Evolutionary conservation across 2,888 invertebrate species (phyloP).

Genomic region (Laothoe populi): DNA sequence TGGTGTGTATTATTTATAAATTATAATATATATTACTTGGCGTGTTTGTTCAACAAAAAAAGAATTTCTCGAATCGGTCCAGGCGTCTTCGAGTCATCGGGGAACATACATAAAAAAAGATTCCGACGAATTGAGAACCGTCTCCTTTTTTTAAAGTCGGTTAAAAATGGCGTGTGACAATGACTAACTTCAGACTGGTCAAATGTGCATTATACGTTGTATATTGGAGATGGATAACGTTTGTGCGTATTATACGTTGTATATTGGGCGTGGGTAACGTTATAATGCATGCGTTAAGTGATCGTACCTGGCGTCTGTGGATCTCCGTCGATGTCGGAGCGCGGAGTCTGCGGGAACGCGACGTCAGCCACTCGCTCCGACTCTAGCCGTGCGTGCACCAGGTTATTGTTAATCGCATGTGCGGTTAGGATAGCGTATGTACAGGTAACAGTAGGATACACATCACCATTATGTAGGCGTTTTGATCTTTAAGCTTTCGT

Average conservation of each 20-base stretch:
- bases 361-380: conserved; percentile 55
- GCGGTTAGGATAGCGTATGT: conserved; percentile 9
- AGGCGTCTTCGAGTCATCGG: too few species aligned
- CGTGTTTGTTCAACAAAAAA: too few species aligned
- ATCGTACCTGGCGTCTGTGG: conserved; percentile 71
- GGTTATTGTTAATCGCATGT: conserved; percentile 21
- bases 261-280: not conserved
- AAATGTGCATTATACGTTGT: too few species aligned
- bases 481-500: not conserved
- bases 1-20: too few species aligned
- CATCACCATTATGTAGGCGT: not conserved
- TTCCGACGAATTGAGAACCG: too few species aligned
- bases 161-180: too few species aligned
- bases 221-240: too few species aligned
- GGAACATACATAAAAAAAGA: too few species aligned
- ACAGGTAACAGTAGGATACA: not conserved
- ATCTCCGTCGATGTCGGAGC: conserved; percentile 54
- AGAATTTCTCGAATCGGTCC: too few species aligned
- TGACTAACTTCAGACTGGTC: too few species aligned
- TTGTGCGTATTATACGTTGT: not conserved
- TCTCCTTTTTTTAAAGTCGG: too few species aligned
- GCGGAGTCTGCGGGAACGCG: conserved; percentile 57
- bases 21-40: too few species aligned
- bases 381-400: conserved; percentile 62
- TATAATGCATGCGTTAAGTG: not conserved